Conservation (phyloP, 2,888 invertebrate species). For the Leptarthrus brevirostris region DNA sequence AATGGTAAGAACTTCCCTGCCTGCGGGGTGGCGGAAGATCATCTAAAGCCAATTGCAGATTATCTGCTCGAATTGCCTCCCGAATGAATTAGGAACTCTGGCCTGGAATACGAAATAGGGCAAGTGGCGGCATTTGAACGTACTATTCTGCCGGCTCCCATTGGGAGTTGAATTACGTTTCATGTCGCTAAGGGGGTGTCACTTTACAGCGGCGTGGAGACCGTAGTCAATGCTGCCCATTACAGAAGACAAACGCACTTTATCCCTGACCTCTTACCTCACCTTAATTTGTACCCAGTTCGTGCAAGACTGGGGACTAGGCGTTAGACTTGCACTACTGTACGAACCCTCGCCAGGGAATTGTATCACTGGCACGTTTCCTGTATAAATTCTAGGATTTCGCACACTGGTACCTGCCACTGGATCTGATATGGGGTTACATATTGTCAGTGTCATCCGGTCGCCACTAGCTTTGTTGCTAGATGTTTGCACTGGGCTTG, state of each 20-base stretch:
- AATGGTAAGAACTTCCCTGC: not conserved
- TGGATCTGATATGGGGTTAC: conserved; percentile 28
- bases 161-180: conserved; percentile 13
- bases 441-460: conserved; percentile 34
- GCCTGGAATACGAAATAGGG: conserved; percentile 29
- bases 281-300: conserved; percentile 19
- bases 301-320: not conserved
- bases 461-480: conserved; percentile 10
- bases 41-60: conserved; percentile 39
- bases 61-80: conserved; percentile 39
- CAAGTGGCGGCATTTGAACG: not conserved
- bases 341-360: not conserved
- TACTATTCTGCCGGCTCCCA: conserved; percentile 7
- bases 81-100: conserved; percentile 25
- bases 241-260: conserved; percentile 35
- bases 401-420: conserved; percentile 31
- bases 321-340: not conserved
- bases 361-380: conserved; percentile 4
- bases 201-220: conserved; percentile 15
- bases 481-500: conserved; percentile 1
- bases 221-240: not conserved
- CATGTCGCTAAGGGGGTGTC: conserved; percentile 17
- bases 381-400: not conserved
- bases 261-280: conserved; percentile 22
- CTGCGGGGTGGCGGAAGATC: conserved; percentile 19